phyloP scores from a whole-genome alignment of 2,797 vertebrate species.

The Podargus strigoides region DNA sequence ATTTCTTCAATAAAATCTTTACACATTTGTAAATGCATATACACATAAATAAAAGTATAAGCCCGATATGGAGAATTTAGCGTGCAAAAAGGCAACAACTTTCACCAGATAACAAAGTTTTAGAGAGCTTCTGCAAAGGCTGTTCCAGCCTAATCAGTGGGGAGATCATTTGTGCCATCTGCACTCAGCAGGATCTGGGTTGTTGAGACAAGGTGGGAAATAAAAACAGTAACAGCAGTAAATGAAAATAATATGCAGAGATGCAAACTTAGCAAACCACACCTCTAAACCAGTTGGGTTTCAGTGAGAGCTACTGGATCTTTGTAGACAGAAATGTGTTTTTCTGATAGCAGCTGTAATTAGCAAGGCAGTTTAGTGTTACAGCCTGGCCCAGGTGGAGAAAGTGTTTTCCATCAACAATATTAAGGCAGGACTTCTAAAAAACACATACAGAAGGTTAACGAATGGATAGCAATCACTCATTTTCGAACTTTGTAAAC shows the following conservation, averaged over 20 bases:
- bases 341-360: not conserved
- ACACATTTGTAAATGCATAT: not conserved
- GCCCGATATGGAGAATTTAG: not conserved
- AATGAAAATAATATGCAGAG: constrained; percentile 46
- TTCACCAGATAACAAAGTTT: not conserved
- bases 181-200: not conserved
- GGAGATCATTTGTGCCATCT: constrained; percentile 46
- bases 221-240: constrained; percentile 20
- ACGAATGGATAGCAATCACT: not conserved
- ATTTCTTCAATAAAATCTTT: not conserved
- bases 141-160: constrained; percentile 1
- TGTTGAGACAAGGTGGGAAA: constrained; percentile 9
- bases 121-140: not conserved
- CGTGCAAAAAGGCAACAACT: not conserved
- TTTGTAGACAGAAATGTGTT: not conserved
- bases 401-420: not conserved
- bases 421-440: not conserved
- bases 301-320: constrained; percentile 1
- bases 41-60: not conserved
- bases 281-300: constrained; percentile 29
- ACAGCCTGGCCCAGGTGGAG: not conserved
- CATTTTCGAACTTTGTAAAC: not conserved
- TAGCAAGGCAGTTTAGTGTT: constrained; percentile 5
- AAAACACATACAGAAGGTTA: not conserved
- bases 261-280: constrained; percentile 8